phyloP scores from a whole-genome alignment of 2,888 invertebrate species.

The Caenorhabditis sp. region DNA sequence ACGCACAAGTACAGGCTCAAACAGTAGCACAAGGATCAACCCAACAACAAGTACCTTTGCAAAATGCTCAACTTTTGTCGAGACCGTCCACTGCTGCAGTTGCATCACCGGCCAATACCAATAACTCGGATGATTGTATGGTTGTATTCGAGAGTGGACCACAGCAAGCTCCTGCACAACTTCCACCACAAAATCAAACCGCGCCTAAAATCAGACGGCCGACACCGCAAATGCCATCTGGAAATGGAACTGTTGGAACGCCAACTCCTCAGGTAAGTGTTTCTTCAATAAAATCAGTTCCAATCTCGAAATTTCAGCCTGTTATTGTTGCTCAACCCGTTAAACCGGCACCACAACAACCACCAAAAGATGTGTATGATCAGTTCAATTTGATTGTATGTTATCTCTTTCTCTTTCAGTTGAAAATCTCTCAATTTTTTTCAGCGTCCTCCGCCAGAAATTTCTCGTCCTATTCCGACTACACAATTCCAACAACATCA shows the following conservation, averaged over 20 bases:
- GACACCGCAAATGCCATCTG: neutral
- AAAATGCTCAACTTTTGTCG: neutral
- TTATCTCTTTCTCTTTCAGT: too few relatives aligned
- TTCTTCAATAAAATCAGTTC: neutral
- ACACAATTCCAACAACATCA: neutral
- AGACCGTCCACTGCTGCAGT: neutral
- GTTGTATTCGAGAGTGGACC: conserved; percentile 1
- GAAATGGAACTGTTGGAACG: too few relatives aligned
- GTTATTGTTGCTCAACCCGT: neutral
- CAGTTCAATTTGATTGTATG: conserved; percentile 5
- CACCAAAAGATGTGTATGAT: conserved; percentile 1
- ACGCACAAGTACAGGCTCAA: neutral
- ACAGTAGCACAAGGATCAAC: neutral
- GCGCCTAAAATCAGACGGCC: neutral
- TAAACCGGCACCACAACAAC: neutral
- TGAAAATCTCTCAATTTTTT: too few relatives aligned
- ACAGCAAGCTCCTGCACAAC: neutral
- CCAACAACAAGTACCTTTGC: too few relatives aligned
- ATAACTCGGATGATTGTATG: conserved; percentile 3
- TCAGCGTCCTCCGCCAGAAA: conserved; percentile 2
- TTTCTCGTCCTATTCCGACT: conserved; percentile 1
- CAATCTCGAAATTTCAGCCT: neutral
- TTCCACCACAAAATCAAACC: neutral
- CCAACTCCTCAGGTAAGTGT: too few relatives aligned
- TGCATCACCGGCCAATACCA: neutral